phyloP scores from a whole-genome alignment of 2,113 vertebrate species.

The Chloebia gouldiae region DNA sequence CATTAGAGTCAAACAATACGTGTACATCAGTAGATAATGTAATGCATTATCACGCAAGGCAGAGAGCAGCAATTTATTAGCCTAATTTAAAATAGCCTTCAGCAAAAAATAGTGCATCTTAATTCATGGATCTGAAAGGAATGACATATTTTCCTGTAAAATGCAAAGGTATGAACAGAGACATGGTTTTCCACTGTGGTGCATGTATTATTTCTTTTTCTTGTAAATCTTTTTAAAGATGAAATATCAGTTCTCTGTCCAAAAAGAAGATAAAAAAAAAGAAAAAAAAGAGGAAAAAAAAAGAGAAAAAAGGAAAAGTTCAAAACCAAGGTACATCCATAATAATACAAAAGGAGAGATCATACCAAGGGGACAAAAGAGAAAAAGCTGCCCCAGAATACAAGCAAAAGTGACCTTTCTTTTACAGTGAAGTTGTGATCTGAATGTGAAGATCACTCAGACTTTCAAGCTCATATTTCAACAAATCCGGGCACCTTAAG shows the following conservation, averaged over 20 bases:
- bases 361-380: conserved; percentile 39
- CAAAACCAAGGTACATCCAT: conserved; percentile 56
- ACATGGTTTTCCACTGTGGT: conserved; percentile 58
- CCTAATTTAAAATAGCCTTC: conserved; percentile 85
- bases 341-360: conserved; percentile 65
- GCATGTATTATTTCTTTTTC: conserved; percentile 55
- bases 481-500: neutral
- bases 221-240: conserved; percentile 58
- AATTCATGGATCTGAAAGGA: conserved; percentile 74
- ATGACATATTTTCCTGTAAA: conserved; percentile 73
- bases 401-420: conserved; percentile 56
- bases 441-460: conserved; percentile 53
- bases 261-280: neutral
- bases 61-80: conserved; percentile 86
- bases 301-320: conserved; percentile 27
- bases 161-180: conserved; percentile 69
- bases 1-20: conserved; percentile 84
- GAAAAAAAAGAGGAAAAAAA: neutral
- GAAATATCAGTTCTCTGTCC: conserved; percentile 44
- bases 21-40: conserved; percentile 84
- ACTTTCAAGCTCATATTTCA: conserved; percentile 38
- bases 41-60: conserved; percentile 82
- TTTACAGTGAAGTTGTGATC: conserved; percentile 59
- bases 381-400: conserved; percentile 43
- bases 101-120: conserved; percentile 77